Conservation (phyloP, 2,797 vertebrate genomes). For the Antennarius maculatus region DNA sequence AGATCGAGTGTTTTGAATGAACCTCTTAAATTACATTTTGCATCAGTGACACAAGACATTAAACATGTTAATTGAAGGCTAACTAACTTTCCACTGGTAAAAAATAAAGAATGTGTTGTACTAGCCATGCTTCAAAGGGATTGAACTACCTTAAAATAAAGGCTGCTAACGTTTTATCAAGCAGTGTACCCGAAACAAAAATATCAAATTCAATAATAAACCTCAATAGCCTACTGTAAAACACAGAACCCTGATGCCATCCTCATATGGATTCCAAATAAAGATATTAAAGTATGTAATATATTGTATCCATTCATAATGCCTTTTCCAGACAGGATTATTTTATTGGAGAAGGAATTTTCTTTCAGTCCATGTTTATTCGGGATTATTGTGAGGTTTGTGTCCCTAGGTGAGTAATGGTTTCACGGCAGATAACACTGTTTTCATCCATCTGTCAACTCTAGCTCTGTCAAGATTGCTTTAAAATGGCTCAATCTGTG, state of each 20-base stretch:
- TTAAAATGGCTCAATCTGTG: slow-evolving; percentile 21
- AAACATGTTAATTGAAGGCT: no score
- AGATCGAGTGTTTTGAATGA: no score
- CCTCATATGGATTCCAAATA: no score
- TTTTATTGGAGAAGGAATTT: slow-evolving; percentile 26
- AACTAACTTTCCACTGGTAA: not conserved
- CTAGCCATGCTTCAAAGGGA: not conserved
- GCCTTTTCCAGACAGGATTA: slow-evolving; percentile 21
- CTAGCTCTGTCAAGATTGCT: slow-evolving; percentile 6
- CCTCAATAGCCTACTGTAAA: no score
- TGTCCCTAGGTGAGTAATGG: slow-evolving; percentile 41
- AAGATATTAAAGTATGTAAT: not conserved
- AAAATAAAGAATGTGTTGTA: not conserved
- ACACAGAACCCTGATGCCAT: no score
- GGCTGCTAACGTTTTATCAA: no score
- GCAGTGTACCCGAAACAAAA: no score
- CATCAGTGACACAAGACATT: no score
- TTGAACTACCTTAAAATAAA: not conserved
- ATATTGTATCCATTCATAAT: slow-evolving; percentile 3
- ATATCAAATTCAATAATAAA: no score
- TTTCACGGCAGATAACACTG: slow-evolving; percentile 41
- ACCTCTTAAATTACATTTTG: no score
- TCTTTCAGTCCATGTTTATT: slow-evolving; percentile 31
- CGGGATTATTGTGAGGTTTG: slow-evolving; percentile 47
- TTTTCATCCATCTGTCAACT: slow-evolving; percentile 51